Conservation (phyloP, 2,113 vertebrate species). For the Myotis yumanensis region DNA sequence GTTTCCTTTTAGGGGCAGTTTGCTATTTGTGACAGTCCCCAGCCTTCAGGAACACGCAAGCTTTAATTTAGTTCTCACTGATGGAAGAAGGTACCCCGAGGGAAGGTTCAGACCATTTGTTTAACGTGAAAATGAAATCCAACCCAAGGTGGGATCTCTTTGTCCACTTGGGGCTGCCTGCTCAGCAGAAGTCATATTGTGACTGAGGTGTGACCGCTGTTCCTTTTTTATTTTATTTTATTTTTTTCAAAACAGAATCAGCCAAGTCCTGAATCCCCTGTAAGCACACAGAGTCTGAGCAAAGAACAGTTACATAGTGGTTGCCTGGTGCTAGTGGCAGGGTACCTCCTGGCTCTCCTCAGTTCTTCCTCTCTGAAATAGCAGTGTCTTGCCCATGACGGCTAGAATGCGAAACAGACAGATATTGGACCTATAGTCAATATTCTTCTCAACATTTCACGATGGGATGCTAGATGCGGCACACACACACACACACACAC, state of each 20-base stretch:
- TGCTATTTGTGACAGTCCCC: background rate
- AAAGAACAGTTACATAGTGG: background rate
- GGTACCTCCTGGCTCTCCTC: background rate
- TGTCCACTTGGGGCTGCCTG: constrained; percentile 54
- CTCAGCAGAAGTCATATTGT: constrained; percentile 19
- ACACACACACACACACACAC: background rate
- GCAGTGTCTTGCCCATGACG: background rate
- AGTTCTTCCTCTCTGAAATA: background rate
- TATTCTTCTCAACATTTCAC: constrained; percentile 25
- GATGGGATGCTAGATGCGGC: background rate
- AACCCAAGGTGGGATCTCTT: constrained; percentile 4
- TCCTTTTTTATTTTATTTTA: background rate
- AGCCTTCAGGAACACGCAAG: background rate
- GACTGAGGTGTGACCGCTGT: constrained; percentile 38
- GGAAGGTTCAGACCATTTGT: constrained; percentile 14
- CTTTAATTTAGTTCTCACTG: constrained; percentile 24
- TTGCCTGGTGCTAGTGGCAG: background rate
- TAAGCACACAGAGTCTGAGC: constrained; percentile 14
- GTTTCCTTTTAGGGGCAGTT: constrained; percentile 11
- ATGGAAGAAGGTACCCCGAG: constrained; percentile 5
- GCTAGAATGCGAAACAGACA: background rate
- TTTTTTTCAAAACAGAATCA: constrained; percentile 27
- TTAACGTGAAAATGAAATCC: constrained; percentile 45
- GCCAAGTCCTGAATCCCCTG: background rate
- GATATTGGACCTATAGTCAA: background rate